These are phyloP conservation scores for Pavo muticus DNA, from an alignment of 2,113 vertebrate species.

Conservation along the genomic window DNA sequence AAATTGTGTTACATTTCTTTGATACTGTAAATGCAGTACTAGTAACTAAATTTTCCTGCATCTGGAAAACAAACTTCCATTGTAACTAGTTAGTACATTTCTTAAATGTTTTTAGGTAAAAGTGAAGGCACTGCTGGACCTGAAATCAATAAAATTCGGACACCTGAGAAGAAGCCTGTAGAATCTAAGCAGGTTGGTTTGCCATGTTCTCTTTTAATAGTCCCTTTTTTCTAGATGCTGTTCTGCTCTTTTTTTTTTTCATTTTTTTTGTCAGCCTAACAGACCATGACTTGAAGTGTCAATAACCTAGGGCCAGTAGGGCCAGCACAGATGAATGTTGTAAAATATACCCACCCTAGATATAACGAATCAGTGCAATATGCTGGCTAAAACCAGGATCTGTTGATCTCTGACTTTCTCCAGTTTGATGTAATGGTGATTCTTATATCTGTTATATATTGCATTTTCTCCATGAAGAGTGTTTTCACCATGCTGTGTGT, in stretches of 20 bases:
- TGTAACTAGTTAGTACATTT: neutral
- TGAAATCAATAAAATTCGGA: constrained; percentile 91
- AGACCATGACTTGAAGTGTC: neutral
- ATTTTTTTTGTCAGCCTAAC: too few relatives aligned
- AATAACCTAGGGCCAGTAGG: neutral
- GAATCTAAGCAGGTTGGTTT: constrained; percentile 86
- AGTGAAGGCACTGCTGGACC: constrained; percentile 86
- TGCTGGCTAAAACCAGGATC: neutral
- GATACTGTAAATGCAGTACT: neutral
- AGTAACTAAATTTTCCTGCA: neutral
- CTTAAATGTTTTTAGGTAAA: constrained; percentile 85
- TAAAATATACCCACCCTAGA: neutral
- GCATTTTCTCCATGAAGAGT: neutral
- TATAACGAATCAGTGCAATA: neutral
- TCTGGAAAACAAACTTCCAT: neutral
- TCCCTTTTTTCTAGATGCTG: neutral
- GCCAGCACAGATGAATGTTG: neutral
- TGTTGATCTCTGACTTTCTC: neutral
- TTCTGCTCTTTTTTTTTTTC: neutral
- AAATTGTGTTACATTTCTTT: neutral
- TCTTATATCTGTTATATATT: neutral
- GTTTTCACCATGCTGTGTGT: neutral
- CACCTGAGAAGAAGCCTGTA: constrained; percentile 90
- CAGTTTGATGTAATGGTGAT: neutral
- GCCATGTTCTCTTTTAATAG: neutral